Base-by-base conservation (phyloP, 2,113 vertebrate species). In the Corynorhinus townsendii region DNA sequence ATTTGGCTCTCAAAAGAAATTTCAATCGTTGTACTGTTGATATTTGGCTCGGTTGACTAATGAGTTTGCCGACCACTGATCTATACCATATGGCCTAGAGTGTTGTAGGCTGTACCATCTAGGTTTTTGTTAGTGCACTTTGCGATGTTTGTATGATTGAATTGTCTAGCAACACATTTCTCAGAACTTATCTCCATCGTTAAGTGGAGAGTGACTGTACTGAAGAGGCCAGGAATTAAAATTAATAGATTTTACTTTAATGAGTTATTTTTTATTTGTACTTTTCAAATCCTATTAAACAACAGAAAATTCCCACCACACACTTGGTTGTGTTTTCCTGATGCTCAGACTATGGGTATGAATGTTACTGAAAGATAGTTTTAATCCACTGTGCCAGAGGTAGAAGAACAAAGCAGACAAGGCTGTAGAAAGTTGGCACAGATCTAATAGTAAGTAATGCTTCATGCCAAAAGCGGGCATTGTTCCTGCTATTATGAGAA, bases 401-500 rank as follows among this genome's bases (percentile, higher is more conserved):
- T 80, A 4, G 69, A 94, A 52, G 4, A n/a, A 87, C 12, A 77
- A 86, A 68, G 89, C 10, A 54, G 47, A 20, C 64, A 92, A 83
- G 7, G 8, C 49, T 89, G 56, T 75, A 79, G 28, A 75, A 38
- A 82, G 8, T 20, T 95, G 92, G 88, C 90, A 84, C 4, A 77
- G 47, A 22, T 82, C 38, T 62, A 92, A 92, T 33, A 84, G 24
- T 8, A 16, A 92, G 19, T 45, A 72, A 28, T 35, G 28, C 66
- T 92, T n/a, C 81, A n/a, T 28, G 20, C n/a, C 35, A 30, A 94
- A 73, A 45, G 22, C 56, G 66, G 11, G 24, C 26, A 92, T 93
- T 97, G 86, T 83, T 95, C 11, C 89, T 82, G 45, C 59, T 83
- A 24, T 49, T 93, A 62, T 66, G 89, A 79, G 47, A 96, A 79